Evolutionary conservation across 1,140 invertebrate genomes (phyloP), one percentile per base, ranked within the genome.

Genomic region (Conus betulinus): DNA sequence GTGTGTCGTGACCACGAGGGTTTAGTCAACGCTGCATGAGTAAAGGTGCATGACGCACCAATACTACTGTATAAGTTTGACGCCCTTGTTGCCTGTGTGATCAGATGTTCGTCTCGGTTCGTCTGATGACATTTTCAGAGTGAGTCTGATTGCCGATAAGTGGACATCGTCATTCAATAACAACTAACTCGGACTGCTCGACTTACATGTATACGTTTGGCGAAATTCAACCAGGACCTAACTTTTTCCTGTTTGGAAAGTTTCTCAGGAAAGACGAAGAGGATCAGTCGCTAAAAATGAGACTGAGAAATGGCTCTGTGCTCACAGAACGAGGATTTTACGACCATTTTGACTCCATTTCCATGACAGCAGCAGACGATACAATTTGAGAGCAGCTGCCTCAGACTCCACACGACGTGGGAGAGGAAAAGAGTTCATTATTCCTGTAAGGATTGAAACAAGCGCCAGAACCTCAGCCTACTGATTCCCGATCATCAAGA

Each of bases 131-230:
- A 53, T 53, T 17, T 23, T 78, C 76, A 53, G 51, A 55, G 53
- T 81, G 79, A 81, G 51, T 81, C 51, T 81, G 79, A 10, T 81
- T 81, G 79, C 79, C 27, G 79, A 81, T 17, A 81, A 81, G 79
- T 55, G 79, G 79, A 13, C 79, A 6, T 81, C 79, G 79, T 13
- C 79, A 52, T 81, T 81, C 51, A 51, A 53, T 15, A 81, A 53
- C 79, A 81, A 81, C 79, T 51, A 51, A 5, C 53, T 81, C 23
- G 51, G 79, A 15, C 17, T 81, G 79, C 13, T 20, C 51, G 51
- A 53, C 15, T 55, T 25, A n/a, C n/a, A 81, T 10, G 51, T 53
- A 51, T 52, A 53, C 79, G 4, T 53, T 81, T 15, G 79, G 79
- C 13, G 79, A 23, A 8, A 53, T 81, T 53, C 51, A 23, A 7